Evolutionary conservation across 2,113 vertebrate genomes (phyloP).

Genomic region (Pedetes capensis): DNA sequence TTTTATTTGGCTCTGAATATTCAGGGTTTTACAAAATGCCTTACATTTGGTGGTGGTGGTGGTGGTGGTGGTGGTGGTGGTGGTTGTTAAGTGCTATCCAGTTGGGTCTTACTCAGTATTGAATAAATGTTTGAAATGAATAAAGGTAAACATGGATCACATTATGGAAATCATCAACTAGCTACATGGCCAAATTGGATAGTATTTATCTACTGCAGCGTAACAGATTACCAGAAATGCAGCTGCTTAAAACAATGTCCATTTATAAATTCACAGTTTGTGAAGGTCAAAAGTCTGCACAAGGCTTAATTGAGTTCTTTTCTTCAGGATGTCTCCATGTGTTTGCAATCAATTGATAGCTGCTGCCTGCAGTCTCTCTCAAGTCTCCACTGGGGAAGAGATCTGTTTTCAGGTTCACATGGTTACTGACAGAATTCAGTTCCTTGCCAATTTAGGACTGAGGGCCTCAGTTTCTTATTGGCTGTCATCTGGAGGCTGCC

Average conservation of each 20-base stretch:
- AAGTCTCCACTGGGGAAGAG: background rate
- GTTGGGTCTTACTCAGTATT: no score
- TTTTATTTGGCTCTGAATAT: background rate
- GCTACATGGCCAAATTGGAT: background rate
- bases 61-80: no score
- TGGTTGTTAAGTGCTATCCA: no score
- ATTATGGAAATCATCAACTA: slow-evolving; percentile 27
- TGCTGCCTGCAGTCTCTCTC: background rate
- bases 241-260: background rate
- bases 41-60: background rate
- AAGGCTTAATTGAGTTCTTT: background rate
- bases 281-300: background rate
- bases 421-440: background rate
- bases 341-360: background rate
- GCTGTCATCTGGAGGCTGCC: background rate
- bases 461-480: background rate
- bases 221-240: background rate
- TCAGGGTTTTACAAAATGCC: background rate
- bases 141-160: slow-evolving; percentile 4
- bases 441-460: background rate
- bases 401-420: background rate
- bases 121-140: slow-evolving; percentile 4
- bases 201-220: background rate
- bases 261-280: background rate
- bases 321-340: background rate